Evolutionary conservation across 2,888 invertebrate genomes (phyloP), one percentile per base, ranked within the genome.

Genomic region (Leptogaster cylindrica): DNA sequence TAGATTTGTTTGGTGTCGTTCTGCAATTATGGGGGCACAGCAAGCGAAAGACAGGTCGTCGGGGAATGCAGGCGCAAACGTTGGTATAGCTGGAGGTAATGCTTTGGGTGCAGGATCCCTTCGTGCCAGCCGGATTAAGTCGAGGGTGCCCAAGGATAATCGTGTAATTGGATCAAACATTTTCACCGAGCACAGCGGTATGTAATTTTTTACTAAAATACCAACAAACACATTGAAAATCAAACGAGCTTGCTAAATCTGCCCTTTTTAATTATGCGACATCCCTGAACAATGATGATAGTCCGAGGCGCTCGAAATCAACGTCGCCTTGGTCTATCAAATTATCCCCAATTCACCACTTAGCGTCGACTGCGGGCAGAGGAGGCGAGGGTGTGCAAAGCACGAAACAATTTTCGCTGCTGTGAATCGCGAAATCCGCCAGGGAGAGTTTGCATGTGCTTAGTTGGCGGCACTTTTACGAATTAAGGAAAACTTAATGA

Each of bases 181-280:
- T 81, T 95, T 95, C 83, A 94, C 94, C 39, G 95, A 95, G 84
- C 95, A 95, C 82, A 94, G 91, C 83, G 95, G 95, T 95, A 84
- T 88, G 90, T 85, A 46, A n/a, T 46, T 46, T 46, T 20, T 25
- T 46, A n/a, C n/a, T n/a, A n/a, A n/a, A n/a, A n/a, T n/a, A n/a
- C n/a, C n/a, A n/a, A n/a, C n/a, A n/a, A n/a, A n/a, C n/a, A n/a
- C n/a, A n/a, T n/a, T n/a, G n/a, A n/a, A n/a, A n/a, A n/a, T n/a
- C n/a, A n/a, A n/a, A n/a, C n/a, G 46, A 46, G 20, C 25, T 25
- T 46, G 20, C 25, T 25, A 46, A 46, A 25, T 46, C 25, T 46
- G n/a, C 20, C 46, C 23, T 46, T 20, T 23, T 46, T 46, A 46
- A 20, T 46, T 5, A 20, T 46, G 20, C 23, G 46, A 10, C 46